These are phyloP conservation scores for Pristionchus pacificus DNA, from an alignment of 1,140 invertebrate genomes.

Conservation along the genomic window DNA sequence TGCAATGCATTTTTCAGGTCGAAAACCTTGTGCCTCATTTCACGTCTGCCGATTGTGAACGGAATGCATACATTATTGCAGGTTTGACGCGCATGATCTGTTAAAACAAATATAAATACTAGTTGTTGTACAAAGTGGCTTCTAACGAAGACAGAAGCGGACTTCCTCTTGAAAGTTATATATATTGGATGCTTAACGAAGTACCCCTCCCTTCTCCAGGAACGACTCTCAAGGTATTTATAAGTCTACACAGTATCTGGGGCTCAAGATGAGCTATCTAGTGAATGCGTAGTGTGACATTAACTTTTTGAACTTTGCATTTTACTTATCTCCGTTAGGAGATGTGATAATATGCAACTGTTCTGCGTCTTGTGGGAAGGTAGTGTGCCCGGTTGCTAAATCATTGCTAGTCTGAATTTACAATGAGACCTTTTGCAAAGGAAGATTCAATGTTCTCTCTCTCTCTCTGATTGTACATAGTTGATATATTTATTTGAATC, in stretches of 20 bases:
- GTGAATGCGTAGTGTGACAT: no score
- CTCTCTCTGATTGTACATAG: no score
- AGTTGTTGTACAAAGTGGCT: no score
- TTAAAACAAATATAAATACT: neutral
- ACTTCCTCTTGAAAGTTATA: constrained; percentile 78
- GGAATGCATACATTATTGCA: constrained; percentile 76
- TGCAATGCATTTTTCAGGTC: constrained; percentile 85
- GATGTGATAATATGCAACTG: no score
- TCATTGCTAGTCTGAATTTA: no score
- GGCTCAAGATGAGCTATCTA: constrained; percentile 5
- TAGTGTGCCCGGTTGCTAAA: no score
- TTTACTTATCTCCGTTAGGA: no score
- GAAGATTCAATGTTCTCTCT: no score
- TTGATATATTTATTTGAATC: no score
- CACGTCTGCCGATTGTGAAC: constrained; percentile 78
- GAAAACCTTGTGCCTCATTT: constrained; percentile 86
- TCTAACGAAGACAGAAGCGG: neutral
- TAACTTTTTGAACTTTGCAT: no score
- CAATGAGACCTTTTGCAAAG: no score
- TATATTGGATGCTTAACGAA: constrained; percentile 90
- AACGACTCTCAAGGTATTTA: constrained; percentile 27
- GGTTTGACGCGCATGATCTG: constrained; percentile 11
- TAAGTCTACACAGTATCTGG: constrained; percentile 8
- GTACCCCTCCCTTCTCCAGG: constrained; percentile 81
- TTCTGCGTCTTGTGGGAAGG: no score